phyloP scores from a whole-genome alignment of 2,888 invertebrate genomes.

The Fragum whitleyi region DNA sequence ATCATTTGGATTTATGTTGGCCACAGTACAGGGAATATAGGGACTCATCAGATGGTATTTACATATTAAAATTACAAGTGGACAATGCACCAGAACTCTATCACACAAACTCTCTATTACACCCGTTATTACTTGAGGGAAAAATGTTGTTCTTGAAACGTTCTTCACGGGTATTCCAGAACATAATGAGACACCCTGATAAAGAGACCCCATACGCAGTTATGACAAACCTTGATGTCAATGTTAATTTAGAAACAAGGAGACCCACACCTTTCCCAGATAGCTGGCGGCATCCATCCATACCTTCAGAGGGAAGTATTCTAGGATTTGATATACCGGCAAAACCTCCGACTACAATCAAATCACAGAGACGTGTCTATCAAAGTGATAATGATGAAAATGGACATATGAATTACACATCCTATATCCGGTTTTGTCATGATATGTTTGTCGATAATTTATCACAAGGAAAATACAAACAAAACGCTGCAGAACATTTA shows the following conservation, averaged over 20 bases:
- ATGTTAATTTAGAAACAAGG: slow-evolving; percentile 44
- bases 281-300: slow-evolving; percentile 39
- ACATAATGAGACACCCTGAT: slow-evolving; percentile 30
- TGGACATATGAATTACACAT: slow-evolving; percentile 45
- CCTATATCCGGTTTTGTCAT: slow-evolving; percentile 40
- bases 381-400: slow-evolving; percentile 56
- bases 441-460: slow-evolving; percentile 54
- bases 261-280: slow-evolving; percentile 50
- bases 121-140: slow-evolving; percentile 45
- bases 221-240: slow-evolving; percentile 33
- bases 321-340: slow-evolving; percentile 29
- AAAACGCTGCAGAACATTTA: slow-evolving; percentile 10
- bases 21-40: slow-evolving; percentile 5
- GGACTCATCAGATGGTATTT: slow-evolving; percentile 8
- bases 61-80: slow-evolving; percentile 28
- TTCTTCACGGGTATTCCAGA: slow-evolving; percentile 33
- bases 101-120: slow-evolving; percentile 27
- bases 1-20: slow-evolving; percentile 19
- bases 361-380: slow-evolving; percentile 26
- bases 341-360: slow-evolving; percentile 32
- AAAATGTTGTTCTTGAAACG: slow-evolving; percentile 33
- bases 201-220: slow-evolving; percentile 25
- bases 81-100: slow-evolving; percentile 35
- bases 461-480: slow-evolving; percentile 15
- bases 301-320: slow-evolving; percentile 34